phyloP scores from a whole-genome alignment of 2,113 vertebrate species.

The Hippopotamus amphibius region DNA sequence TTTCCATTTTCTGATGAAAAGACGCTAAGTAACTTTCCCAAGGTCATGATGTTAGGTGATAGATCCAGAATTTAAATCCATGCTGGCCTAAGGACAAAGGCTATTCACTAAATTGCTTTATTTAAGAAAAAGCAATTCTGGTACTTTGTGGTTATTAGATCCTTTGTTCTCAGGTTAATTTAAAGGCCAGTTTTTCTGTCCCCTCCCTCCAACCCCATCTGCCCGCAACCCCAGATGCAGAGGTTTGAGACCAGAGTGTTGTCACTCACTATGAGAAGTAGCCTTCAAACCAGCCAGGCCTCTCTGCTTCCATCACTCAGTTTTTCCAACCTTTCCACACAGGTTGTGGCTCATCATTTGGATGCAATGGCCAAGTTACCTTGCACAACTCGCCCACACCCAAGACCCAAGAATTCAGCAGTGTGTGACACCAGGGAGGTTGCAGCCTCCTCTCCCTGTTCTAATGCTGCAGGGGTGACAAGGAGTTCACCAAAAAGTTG shows the following conservation, averaged over 20 bases:
- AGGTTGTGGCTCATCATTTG: neutral
- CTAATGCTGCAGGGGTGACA: neutral
- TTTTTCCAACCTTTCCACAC: neutral
- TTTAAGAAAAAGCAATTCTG: neutral
- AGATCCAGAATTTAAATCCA: neutral
- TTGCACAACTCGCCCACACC: neutral
- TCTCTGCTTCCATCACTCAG: neutral
- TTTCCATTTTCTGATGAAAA: neutral
- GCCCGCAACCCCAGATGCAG: neutral
- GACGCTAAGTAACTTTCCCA: neutral
- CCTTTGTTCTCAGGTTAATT: neutral
- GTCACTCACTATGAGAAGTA: rapidly evolving
- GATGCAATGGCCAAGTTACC: neutral
- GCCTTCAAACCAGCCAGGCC: neutral
- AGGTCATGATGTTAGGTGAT: neutral
- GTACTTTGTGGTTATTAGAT: neutral
- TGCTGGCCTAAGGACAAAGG: neutral
- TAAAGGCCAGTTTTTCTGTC: neutral
- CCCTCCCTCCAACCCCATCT: neutral
- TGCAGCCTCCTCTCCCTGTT: neutral
- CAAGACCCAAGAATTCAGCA: neutral
- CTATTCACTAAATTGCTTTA: neutral
- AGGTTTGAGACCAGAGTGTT: neutral
- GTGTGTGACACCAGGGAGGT: neutral
- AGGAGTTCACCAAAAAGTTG: neutral